phyloP scores from a whole-genome alignment of 2,888 invertebrate genomes.

The Philereme vetulata region DNA sequence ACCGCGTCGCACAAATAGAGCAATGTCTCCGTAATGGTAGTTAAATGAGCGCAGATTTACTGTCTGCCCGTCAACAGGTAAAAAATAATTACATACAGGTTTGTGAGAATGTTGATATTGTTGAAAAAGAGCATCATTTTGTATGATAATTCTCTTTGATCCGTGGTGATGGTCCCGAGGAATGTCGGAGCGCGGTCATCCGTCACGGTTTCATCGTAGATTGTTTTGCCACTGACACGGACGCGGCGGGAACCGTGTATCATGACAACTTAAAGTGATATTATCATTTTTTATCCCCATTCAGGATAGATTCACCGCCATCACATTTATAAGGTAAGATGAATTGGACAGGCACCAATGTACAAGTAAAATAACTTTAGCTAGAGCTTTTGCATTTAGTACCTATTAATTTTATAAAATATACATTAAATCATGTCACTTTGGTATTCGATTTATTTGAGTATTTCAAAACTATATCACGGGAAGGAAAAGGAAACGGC shows the following conservation, averaged over 20 bases:
- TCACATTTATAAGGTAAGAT: conserved; percentile 7
- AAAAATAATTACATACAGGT: conserved; percentile 28
- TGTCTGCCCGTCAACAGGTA: conserved; percentile 44
- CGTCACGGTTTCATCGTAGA: conserved; percentile 31
- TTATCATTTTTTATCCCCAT: conserved; percentile 26
- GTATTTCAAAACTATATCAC: conserved; percentile 10
- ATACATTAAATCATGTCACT: conserved; percentile 14
- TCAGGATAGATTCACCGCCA: conserved; percentile 11
- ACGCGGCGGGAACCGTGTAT: conserved; percentile 22
- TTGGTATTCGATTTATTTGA: conserved; percentile 16
- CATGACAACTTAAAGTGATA: conserved; percentile 33
- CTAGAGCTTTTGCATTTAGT: too few species aligned
- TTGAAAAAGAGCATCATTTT: conserved; percentile 25
- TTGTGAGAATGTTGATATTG: conserved; percentile 25
- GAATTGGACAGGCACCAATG: conserved; percentile 1
- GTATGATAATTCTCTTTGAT: conserved; percentile 30
- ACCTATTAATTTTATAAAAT: not conserved
- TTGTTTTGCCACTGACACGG: conserved; percentile 25
- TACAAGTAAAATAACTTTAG: not conserved
- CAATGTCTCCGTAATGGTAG: conserved; percentile 53
- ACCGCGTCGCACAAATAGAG: conserved; percentile 42
- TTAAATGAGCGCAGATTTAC: conserved; percentile 63
- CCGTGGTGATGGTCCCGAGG: conserved; percentile 26
- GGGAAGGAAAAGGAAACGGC: conserved; percentile 27
- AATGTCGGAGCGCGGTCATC: conserved; percentile 23